Conservation (phyloP, 2,797 vertebrate species). For the Catharus ustulatus region DNA sequence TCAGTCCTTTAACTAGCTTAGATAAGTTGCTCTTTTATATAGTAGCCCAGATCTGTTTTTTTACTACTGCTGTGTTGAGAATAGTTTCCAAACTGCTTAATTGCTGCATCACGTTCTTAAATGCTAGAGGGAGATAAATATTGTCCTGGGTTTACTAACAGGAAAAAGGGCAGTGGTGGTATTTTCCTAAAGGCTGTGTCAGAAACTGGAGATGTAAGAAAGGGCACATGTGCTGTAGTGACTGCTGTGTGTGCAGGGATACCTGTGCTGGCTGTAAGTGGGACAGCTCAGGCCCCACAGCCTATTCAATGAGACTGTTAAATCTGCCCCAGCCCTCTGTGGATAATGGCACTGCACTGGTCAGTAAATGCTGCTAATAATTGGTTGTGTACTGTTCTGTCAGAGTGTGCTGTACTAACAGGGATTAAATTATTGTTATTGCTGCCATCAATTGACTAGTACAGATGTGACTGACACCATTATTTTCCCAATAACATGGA, state of each 20-base stretch:
- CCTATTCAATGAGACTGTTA: background rate
- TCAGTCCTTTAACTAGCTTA: background rate
- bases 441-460: background rate
- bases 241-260: background rate
- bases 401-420: background rate
- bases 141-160: background rate
- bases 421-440: background rate
- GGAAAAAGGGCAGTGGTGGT: background rate
- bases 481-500: background rate
- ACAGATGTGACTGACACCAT: background rate
- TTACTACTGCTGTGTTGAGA: background rate
- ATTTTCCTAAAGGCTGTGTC: background rate
- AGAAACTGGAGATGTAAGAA: background rate
- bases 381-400: background rate
- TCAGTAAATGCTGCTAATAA: background rate
- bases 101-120: background rate
- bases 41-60: background rate
- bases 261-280: background rate
- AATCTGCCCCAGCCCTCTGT: background rate
- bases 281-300: background rate
- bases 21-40: background rate
- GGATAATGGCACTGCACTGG: background rate
- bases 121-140: background rate
- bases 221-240: background rate
- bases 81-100: background rate